Percentiles rank a stretch among this genome's conserved stretches.
phyloP scores from a whole-genome alignment of 1,140 invertebrate genomes.

The Patella vulgata region DNA sequence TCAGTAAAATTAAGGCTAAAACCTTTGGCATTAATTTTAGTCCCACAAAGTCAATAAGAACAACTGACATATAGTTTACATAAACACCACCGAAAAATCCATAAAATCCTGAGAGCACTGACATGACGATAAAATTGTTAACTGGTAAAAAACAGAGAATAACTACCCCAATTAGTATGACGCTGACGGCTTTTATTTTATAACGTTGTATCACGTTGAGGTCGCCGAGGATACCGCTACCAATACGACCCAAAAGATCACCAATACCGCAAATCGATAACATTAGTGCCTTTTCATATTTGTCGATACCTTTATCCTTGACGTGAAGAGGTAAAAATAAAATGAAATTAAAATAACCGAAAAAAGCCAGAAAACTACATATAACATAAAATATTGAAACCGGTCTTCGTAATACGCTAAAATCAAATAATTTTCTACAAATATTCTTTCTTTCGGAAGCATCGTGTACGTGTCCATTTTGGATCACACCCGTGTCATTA shows the following conservation, averaged over 20 bases:
- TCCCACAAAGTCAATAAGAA: constrained; percentile 55
- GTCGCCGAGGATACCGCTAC: constrained; percentile 45
- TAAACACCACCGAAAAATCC: constrained; percentile 53
- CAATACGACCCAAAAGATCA: constrained; percentile 47
- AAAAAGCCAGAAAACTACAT: constrained; percentile 48
- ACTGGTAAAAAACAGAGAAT: constrained; percentile 42
- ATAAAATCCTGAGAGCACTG: constrained; percentile 42
- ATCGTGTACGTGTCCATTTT: too few relatives aligned
- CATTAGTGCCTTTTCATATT: constrained; percentile 46
- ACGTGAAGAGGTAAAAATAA: constrained; percentile 49
- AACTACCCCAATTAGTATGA: constrained; percentile 37
- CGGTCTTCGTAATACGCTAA: constrained; percentile 44
- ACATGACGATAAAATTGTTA: constrained; percentile 36
- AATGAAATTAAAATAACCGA: constrained; percentile 57
- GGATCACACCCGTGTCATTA: too few relatives aligned
- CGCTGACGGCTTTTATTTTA: constrained; percentile 40
- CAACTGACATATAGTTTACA: constrained; percentile 44
- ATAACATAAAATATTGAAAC: constrained; percentile 41
- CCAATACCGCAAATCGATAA: constrained; percentile 49
- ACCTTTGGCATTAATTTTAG: constrained; percentile 43
- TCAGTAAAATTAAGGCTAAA: constrained; percentile 46
- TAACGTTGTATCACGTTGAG: constrained; percentile 41
- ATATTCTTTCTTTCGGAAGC: neutral
- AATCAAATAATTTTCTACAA: constrained; percentile 36
- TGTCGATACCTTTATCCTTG: constrained; percentile 22